Base-by-base conservation (phyloP, 2,113 vertebrate species). In the Triplophysa siluroides region DNA sequence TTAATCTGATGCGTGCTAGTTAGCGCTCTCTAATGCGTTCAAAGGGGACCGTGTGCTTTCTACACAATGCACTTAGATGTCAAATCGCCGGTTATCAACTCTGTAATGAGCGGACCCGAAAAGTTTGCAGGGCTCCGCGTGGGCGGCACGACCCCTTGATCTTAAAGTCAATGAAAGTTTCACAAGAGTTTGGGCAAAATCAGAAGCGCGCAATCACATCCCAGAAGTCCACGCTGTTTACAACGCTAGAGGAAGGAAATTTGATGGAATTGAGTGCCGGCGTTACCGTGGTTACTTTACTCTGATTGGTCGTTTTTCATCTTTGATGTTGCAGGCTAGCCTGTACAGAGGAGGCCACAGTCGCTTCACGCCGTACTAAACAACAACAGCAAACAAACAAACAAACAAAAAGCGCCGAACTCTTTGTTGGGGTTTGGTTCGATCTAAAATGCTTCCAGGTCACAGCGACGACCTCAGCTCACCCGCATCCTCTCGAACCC, bases 241-340 rank as follows among this genome's bases (percentile, higher is more conserved):
- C 4, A 58, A 58, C 8, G 19, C n/a, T 21, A 1, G 1, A 58
- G 54, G 54, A 58, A 58, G 54, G 54, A 58, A 58, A 58, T 21
- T 21, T 58, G 7, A 58, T 58, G 54, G 54, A 19, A 52, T 73
- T 5, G 43, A 54, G 23, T 50, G 43, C 21, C 19, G 33, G 11
- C 47, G 45, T 79, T 79, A 24, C 54, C 86, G 67, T 61, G 80
- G 79, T 70, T 18, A 60, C 66, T 52, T 33, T 87, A 93, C 94
- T 95, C 95, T 98, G 95, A 97, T 93, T 93, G 94, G 54, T 58
- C 54, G 77, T 90, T 91, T 89, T 94, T 92, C 95, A 92, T 95
- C 94, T 95, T 94, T 95, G 94, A 95, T 93, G 95, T 95, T 96
- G 93, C 95, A 96, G 95, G 95, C 95, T 94, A 94, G 94, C 93